A percentile compares a stretch with the other conserved stretches of the same genome.
Conservation (phyloP, 2,888 invertebrate species). For the Cecidostiba fungosa region DNA sequence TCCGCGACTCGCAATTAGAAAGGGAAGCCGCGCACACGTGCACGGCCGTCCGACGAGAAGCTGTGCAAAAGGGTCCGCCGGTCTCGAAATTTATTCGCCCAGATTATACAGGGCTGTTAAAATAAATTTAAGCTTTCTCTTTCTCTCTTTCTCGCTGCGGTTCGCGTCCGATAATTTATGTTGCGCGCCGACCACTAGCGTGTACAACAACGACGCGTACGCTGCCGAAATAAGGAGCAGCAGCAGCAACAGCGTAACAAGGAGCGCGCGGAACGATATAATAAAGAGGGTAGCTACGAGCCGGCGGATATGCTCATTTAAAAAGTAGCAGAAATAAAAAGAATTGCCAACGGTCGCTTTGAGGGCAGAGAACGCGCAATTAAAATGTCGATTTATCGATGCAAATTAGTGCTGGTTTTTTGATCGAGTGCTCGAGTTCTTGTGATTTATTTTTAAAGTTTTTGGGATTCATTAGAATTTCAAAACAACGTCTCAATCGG, state of each 20-base stretch:
- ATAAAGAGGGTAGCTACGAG: constrained; percentile 26
- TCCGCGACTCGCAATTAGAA: not conserved
- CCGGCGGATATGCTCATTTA: constrained; percentile 7
- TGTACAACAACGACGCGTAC: constrained; percentile 22
- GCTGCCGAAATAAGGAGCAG: constrained; percentile 37
- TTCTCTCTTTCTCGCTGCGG: constrained; percentile 27
- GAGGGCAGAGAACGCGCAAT: not conserved
- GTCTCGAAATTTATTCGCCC: constrained; percentile 73
- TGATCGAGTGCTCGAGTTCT: not conserved
- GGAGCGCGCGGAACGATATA: constrained; percentile 24
- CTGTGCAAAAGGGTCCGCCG: constrained; percentile 26
- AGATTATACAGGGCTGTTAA: constrained; percentile 75
- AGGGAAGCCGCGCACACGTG: not conserved
- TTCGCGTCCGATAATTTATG: constrained; percentile 54
- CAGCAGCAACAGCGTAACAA: constrained; percentile 44
- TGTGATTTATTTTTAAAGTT: not conserved
- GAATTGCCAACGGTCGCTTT: not conserved
- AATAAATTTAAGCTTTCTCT: constrained; percentile 76
- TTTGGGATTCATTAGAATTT: not conserved
- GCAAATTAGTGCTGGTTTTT: not conserved
- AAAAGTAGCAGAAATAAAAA: not conserved
- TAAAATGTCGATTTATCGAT: constrained; percentile 1
- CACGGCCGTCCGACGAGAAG: constrained; percentile 2
- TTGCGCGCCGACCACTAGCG: constrained; percentile 6
- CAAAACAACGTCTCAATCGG: not conserved